phyloP scores from a whole-genome alignment of 2,113 vertebrate genomes.

The Anoplopoma fimbria region DNA sequence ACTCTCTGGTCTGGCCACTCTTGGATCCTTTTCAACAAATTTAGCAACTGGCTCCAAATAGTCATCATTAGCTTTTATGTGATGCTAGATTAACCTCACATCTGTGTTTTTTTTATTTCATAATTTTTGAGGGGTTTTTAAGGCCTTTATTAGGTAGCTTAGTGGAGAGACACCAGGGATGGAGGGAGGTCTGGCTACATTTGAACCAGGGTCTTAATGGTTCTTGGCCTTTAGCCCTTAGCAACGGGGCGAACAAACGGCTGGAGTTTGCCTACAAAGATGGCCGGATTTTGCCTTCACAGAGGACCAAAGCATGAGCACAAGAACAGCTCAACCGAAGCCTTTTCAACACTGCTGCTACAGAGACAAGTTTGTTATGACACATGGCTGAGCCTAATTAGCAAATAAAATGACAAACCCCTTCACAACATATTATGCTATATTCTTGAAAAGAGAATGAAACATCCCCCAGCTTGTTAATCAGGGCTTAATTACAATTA shows the following conservation, averaged over 20 bases:
- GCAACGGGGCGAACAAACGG: not conserved
- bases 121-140: not conserved
- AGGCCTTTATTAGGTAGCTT: not conserved
- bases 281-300: not conserved
- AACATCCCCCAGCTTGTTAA: slow-evolving; percentile 74
- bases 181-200: not conserved
- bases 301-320: slow-evolving; percentile 3
- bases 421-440: slow-evolving; percentile 73
- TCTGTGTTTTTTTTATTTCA: not conserved
- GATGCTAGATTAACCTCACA: not conserved
- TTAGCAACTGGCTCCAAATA: not conserved
- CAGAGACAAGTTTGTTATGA: slow-evolving; percentile 68
- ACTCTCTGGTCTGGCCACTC: not conserved
- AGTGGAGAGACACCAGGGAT: not conserved
- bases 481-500: slow-evolving; percentile 82
- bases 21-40: slow-evolving; percentile 27
- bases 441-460: slow-evolving; percentile 70
- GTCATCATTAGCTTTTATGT: not conserved
- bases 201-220: not conserved
- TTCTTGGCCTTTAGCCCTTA: not conserved
- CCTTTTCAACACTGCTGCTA: slow-evolving; percentile 12
- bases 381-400: slow-evolving; percentile 77
- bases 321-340: slow-evolving; percentile 21
- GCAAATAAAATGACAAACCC: slow-evolving; percentile 71
- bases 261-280: slow-evolving; percentile 26